phyloP scores from a whole-genome alignment of 2,888 invertebrate species.

The Linnaemya vulpina region DNA sequence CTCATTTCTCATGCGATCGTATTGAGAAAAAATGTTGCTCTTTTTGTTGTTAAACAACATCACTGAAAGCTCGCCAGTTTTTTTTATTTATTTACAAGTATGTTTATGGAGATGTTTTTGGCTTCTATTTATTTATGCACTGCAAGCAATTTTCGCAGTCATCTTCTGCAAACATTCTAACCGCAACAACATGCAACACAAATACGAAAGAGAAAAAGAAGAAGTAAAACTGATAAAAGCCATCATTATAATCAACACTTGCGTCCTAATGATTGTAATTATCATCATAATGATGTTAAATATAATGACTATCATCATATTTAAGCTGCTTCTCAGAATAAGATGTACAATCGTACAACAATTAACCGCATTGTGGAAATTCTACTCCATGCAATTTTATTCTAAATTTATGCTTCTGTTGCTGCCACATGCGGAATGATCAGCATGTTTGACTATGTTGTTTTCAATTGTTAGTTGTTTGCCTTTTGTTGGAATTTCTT shows the following conservation, averaged over 20 bases:
- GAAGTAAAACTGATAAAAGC: slow-evolving; percentile 21
- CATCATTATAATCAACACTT: slow-evolving; percentile 17
- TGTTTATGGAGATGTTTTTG: neutral
- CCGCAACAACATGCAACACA: neutral
- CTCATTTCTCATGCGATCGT: slow-evolving; percentile 2
- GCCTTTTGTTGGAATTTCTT: slow-evolving; percentile 1
- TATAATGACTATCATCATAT: slow-evolving; percentile 7
- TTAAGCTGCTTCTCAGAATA: slow-evolving; percentile 21
- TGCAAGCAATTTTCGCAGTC: slow-evolving; percentile 42
- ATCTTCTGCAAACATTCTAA: slow-evolving; percentile 28
- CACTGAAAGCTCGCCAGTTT: slow-evolving; percentile 32
- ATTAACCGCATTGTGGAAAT: slow-evolving; percentile 67
- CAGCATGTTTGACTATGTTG: slow-evolving; percentile 56
- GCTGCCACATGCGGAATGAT: slow-evolving; percentile 49
- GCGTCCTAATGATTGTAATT: slow-evolving; percentile 2
- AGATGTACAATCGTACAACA: slow-evolving; percentile 32
- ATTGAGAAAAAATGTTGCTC: neutral
- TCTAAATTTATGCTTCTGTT: slow-evolving; percentile 39
- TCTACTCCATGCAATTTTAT: slow-evolving; percentile 45
- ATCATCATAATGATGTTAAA: slow-evolving; percentile 35
- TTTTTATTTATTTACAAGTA: neutral
- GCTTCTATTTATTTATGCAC: neutral
- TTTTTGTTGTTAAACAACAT: slow-evolving; percentile 56
- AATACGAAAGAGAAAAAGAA: neutral
- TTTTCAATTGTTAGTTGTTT: neutral